A percentile compares a stretch with the other conserved stretches of the same genome.
phyloP scores from a whole-genome alignment of 37 sponge, comb jelly and placozoan genomes.

The Amphimedon queenslandica region DNA sequence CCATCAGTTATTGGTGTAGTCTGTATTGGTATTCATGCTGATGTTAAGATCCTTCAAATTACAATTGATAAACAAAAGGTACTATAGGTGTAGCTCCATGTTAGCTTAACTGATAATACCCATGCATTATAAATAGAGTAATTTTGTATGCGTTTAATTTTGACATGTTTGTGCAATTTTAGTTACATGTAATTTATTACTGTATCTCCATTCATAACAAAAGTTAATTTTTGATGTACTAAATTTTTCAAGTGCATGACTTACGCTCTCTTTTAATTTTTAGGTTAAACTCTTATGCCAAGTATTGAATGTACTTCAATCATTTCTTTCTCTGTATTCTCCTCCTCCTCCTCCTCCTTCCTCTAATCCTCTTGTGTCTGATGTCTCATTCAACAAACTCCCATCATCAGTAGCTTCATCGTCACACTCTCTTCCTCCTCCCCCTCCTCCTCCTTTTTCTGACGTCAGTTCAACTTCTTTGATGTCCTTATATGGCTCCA shows the following conservation, averaged over 20 bases:
- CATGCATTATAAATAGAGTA: too few species aligned
- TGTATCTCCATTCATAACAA: too few species aligned
- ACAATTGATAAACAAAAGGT: background rate
- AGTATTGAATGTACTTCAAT: too few species aligned
- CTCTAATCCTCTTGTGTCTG: background rate
- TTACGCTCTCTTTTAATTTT: too few species aligned
- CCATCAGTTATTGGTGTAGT: background rate
- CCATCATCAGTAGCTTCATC: background rate
- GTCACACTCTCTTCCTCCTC: background rate
- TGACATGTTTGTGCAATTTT: too few species aligned
- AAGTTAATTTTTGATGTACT: too few species aligned
- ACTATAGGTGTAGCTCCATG: background rate
- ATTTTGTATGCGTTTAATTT: too few species aligned
- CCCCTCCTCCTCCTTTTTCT: background rate
- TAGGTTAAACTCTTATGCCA: too few species aligned
- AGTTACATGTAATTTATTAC: too few species aligned
- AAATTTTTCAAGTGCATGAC: too few species aligned
- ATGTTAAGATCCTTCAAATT: background rate
- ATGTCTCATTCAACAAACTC: background rate
- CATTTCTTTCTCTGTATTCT: too few species aligned
- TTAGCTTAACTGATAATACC: background rate
- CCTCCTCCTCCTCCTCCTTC: too few species aligned
- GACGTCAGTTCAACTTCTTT: constrained; percentile 8
- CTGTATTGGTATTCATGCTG: background rate
- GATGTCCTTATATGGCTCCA: background rate